phyloP scores from a whole-genome alignment of 2,797 vertebrate species.

The Leptodactylus fallax region DNA sequence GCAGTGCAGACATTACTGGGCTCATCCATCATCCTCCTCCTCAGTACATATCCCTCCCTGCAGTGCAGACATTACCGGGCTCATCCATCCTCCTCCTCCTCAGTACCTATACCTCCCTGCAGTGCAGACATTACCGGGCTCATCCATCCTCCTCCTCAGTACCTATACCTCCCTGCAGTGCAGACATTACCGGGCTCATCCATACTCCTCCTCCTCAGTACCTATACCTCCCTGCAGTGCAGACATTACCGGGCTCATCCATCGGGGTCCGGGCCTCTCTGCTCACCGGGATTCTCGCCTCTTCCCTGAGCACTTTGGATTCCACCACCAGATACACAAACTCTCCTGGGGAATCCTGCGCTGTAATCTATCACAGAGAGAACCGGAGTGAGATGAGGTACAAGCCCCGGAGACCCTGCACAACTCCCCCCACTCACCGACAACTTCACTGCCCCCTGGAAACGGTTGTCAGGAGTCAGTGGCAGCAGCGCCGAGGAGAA shows the following conservation, averaged over 20 bases:
- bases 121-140: too few species aligned
- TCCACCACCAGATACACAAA: conserved; percentile 82
- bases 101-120: too few species aligned
- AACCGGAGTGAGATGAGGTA: background rate
- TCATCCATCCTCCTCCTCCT: too few species aligned
- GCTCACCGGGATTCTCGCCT: conserved; percentile 77
- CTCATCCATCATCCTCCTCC: too few species aligned
- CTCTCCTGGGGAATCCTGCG: conserved; percentile 72
- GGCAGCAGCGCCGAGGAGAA: conserved; percentile 69
- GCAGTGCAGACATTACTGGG: too few species aligned
- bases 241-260: background rate
- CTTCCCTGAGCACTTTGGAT: conserved; percentile 77
- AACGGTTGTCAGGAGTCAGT: conserved; percentile 78
- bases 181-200: too few species aligned
- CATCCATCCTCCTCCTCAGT: too few species aligned
- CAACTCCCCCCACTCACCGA: conserved; percentile 75
- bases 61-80: too few species aligned
- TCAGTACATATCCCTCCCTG: too few species aligned
- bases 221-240: background rate
- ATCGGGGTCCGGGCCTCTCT: conserved; percentile 56
- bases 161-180: too few species aligned
- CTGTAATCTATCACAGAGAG: conserved; percentile 69
- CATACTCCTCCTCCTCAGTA: too few species aligned
- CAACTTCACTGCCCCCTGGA: conserved; percentile 78
- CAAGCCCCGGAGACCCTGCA: background rate